Conservation (phyloP, 2,113 vertebrate genomes). For the Pitta sordida region DNA sequence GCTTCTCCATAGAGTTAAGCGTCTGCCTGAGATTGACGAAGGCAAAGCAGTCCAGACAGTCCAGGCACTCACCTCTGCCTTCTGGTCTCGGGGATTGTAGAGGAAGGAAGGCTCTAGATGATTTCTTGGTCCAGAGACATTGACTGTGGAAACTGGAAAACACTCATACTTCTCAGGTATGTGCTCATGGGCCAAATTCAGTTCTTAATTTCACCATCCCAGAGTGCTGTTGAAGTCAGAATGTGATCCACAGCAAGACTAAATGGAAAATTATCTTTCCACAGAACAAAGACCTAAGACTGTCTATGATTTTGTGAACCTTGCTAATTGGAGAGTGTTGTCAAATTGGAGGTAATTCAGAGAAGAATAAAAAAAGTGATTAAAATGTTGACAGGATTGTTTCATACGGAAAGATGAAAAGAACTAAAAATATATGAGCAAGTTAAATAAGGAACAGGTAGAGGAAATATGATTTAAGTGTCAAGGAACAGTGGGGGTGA, state of each 20-base stretch:
- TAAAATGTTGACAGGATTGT: background rate
- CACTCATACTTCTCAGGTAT: background rate
- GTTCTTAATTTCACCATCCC: background rate
- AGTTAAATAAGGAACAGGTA: background rate
- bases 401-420: conserved; percentile 9
- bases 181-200: background rate
- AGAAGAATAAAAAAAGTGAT: conserved; percentile 1
- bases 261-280: background rate
- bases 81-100: background rate
- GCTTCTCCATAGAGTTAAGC: background rate
- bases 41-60: background rate
- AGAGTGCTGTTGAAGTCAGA: background rate
- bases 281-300: background rate
- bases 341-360: conserved; percentile 8
- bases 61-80: background rate
- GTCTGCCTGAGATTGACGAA: background rate
- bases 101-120: background rate
- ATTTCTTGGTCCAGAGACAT: background rate
- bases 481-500: background rate
- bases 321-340: background rate
- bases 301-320: background rate
- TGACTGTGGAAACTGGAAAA: background rate
- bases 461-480: background rate
- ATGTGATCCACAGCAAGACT: background rate
- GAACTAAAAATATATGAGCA: background rate